phyloP scores from a whole-genome alignment of 2,113 vertebrate genomes.

The Irena cyanogastra region DNA sequence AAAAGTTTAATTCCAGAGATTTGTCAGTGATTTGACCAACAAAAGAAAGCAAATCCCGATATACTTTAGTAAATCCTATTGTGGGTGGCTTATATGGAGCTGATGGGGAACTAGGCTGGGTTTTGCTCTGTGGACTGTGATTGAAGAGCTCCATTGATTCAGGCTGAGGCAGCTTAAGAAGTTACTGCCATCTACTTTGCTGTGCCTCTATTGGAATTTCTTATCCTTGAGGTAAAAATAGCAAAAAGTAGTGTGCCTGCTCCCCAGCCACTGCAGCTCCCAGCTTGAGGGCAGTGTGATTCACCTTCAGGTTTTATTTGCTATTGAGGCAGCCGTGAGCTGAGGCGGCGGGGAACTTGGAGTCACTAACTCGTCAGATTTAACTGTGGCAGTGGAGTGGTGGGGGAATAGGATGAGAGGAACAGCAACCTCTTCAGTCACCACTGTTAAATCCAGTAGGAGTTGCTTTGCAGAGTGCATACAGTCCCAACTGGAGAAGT shows the following conservation, averaged over 20 bases:
- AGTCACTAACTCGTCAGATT: not conserved
- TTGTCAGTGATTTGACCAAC: not conserved
- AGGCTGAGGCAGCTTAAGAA: not conserved
- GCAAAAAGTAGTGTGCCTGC: not conserved
- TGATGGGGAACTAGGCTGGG: not conserved
- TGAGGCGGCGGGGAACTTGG: accelerated
- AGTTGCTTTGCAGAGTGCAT: not conserved
- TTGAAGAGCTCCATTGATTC: not conserved
- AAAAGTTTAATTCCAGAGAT: not conserved
- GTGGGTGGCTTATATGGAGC: not conserved
- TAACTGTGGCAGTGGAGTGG: not conserved
- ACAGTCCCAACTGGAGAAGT: not conserved
- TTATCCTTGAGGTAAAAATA: not conserved
- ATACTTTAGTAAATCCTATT: not conserved
- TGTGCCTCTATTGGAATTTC: not conserved
- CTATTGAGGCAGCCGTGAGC: not conserved
- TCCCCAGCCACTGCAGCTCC: not conserved
- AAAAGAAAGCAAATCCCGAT: not conserved
- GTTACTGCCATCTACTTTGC: not conserved
- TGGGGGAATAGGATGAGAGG: not conserved
- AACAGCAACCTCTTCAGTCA: not conserved
- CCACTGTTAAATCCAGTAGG: not conserved
- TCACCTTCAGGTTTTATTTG: not conserved
- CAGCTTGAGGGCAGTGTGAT: not conserved
- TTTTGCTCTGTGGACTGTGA: not conserved